phyloP scores from a whole-genome alignment of 2,113 vertebrate species.

The Myotis lucifugus region DNA sequence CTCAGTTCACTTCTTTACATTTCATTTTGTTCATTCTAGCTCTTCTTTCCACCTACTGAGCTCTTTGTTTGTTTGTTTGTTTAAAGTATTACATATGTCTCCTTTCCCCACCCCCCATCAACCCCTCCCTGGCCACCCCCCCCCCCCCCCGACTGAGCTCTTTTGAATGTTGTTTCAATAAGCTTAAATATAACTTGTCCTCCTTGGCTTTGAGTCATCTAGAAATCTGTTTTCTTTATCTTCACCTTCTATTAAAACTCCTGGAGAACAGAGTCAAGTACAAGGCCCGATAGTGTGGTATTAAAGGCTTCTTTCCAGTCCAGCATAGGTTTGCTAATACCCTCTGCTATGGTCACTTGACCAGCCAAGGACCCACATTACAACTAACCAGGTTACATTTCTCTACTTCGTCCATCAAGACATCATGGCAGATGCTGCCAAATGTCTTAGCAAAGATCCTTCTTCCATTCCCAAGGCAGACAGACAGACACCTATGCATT shows the following conservation, averaged over 20 bases:
- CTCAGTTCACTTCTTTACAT: background rate
- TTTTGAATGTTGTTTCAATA: conserved; percentile 7
- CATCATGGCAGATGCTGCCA: background rate
- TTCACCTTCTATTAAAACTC: background rate
- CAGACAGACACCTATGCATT: background rate
- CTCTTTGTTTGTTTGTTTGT: background rate
- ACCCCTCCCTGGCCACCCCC: too few relatives aligned
- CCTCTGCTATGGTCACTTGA: background rate
- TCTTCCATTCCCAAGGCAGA: background rate
- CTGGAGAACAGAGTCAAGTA: background rate
- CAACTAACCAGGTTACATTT: background rate
- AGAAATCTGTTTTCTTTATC: background rate
- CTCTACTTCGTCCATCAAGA: background rate
- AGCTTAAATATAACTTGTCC: background rate
- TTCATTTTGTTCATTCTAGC: background rate
- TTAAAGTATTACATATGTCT: too few relatives aligned
- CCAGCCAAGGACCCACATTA: background rate
- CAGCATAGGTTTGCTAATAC: background rate
- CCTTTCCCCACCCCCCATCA: too few relatives aligned
- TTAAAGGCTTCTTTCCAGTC: background rate
- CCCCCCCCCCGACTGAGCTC: background rate
- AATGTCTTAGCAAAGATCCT: conserved; percentile 1
- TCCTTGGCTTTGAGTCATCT: background rate
- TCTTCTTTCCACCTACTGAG: background rate
- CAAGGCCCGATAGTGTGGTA: background rate